Conservation (phyloP, 2,797 vertebrate species). For the Botia kubotai region DNA sequence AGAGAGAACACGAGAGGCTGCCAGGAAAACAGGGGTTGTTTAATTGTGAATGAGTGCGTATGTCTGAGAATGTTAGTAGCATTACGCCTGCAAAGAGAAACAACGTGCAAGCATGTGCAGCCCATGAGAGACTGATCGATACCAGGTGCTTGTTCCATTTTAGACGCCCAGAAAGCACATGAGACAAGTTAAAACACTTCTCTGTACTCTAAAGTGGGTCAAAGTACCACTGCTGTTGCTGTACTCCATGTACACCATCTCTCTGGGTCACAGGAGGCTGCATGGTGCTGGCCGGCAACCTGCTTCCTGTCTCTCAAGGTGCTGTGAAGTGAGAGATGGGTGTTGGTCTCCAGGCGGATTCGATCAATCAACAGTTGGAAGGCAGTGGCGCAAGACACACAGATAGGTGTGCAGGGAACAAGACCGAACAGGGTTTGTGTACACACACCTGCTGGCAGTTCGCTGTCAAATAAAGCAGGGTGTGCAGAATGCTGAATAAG, state of each 20-base stretch:
- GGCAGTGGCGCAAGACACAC: conserved; percentile 33
- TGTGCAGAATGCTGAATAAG: conserved; percentile 27
- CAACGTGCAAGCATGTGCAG: conserved; percentile 38
- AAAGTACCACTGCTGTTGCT: conserved; percentile 35
- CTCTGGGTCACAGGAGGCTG: conserved; percentile 4
- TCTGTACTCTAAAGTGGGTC: conserved; percentile 53
- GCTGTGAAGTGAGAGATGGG: conserved; percentile 38
- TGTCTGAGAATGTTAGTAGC: conserved; percentile 31
- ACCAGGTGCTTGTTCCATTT: conserved; percentile 61
- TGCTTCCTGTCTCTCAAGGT: conserved; percentile 30
- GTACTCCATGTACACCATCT: conserved; percentile 18
- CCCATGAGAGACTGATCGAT: conserved; percentile 52
- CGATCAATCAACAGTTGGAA: conserved; percentile 53
- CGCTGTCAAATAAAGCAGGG: conserved; percentile 15
- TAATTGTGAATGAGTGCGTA: conserved; percentile 45
- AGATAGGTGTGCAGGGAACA: conserved; percentile 11
- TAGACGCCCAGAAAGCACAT: conserved; percentile 43
- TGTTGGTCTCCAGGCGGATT: conserved; percentile 27
- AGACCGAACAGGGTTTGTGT: conserved; percentile 19
- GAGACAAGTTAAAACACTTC: conserved; percentile 50
- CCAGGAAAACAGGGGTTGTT: conserved; percentile 42
- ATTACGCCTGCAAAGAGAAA: conserved; percentile 22
- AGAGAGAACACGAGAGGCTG: conserved; percentile 19
- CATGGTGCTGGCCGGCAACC: not conserved
- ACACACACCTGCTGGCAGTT: conserved; percentile 35